phyloP scores from a whole-genome alignment of 2,797 vertebrate species.

The Distichodus sexfasciatus region DNA sequence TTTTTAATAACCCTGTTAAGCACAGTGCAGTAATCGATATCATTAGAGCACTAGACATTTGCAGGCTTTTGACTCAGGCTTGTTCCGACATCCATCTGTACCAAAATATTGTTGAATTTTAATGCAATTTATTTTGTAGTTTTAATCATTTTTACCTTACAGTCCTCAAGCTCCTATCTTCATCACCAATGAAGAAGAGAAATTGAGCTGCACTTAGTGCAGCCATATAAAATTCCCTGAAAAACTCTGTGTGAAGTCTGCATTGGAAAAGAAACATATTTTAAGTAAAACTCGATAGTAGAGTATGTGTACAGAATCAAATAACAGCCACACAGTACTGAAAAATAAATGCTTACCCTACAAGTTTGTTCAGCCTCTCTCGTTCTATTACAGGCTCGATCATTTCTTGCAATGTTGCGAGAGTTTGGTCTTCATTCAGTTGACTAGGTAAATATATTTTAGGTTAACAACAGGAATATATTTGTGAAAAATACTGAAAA shows the following conservation, averaged over 20 bases:
- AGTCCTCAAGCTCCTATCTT: background rate
- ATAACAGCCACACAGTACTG: background rate
- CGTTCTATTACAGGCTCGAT: background rate
- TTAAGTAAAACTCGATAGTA: too few species aligned
- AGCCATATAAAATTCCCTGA: background rate
- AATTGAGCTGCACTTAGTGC: background rate
- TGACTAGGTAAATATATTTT: background rate
- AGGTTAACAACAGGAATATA: background rate
- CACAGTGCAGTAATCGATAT: too few species aligned
- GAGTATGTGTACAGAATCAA: background rate
- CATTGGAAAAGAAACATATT: background rate
- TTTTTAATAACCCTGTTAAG: too few species aligned
- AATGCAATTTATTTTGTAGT: too few species aligned
- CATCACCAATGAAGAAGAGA: background rate
- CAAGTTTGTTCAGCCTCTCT: background rate
- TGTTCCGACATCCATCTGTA: too few species aligned
- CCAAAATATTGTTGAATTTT: too few species aligned
- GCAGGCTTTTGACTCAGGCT: too few species aligned
- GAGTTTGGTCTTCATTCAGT: background rate
- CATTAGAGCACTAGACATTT: too few species aligned
- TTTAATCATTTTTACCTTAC: background rate
- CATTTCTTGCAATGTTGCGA: background rate
- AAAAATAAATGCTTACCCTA: background rate
- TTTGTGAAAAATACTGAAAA: too few species aligned
- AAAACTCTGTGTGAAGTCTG: background rate